A percentile compares a stretch with the other conserved stretches of the same genome.
phyloP scores from a whole-genome alignment of 2,113 vertebrate genomes.

The Hoplias malabaricus region DNA sequence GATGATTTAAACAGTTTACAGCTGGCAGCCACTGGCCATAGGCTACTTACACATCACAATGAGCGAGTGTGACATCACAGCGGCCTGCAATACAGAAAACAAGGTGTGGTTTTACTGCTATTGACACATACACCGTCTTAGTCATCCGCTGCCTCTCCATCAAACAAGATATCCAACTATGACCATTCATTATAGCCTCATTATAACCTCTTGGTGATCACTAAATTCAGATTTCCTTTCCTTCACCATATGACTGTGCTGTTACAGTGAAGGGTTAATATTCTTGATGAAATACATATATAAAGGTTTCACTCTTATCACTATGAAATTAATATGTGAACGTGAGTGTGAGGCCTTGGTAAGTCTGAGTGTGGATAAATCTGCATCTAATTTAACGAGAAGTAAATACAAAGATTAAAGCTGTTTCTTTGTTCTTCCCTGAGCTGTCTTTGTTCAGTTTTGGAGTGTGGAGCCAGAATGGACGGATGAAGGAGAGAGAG shows the following conservation, averaged over 20 bases:
- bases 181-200: background rate
- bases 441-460: constrained; percentile 3
- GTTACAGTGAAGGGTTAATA: background rate
- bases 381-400: too few species aligned
- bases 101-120: background rate
- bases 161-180: too few species aligned
- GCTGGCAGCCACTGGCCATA: background rate
- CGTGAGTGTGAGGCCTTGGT: too few species aligned
- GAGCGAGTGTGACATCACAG: background rate
- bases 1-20: background rate
- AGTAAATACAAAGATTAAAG: background rate
- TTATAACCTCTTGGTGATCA: too few species aligned
- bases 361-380: too few species aligned
- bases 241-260: too few species aligned
- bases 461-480: background rate
- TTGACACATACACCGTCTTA: background rate
- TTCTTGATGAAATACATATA: too few species aligned
- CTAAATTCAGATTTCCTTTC: too few species aligned
- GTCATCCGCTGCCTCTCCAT: background rate
- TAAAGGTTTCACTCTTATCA: too few species aligned
- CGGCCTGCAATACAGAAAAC: background rate
- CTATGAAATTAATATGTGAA: too few species aligned
- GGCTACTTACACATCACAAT: background rate
- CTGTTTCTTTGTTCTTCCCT: background rate
- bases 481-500: constrained; percentile 15